Conservation (phyloP, 2,888 invertebrate species). For the Capitulum mitella region DNA sequence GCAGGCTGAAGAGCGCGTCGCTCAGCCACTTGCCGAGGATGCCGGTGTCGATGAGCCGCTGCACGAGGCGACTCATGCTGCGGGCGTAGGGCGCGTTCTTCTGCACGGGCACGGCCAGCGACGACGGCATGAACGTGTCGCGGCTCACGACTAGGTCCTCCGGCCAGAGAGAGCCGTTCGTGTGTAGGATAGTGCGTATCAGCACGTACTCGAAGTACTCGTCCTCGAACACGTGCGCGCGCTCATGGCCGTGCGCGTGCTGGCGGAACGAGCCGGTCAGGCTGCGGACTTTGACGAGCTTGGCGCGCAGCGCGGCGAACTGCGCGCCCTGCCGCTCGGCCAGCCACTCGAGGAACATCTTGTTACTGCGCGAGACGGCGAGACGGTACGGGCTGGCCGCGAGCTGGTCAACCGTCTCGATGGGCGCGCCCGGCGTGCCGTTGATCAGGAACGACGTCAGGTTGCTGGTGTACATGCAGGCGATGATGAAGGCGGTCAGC, state of each 20-base stretch:
- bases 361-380: neutral
- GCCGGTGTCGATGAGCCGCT: neutral
- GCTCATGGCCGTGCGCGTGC: neutral
- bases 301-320: neutral
- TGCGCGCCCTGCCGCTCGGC: neutral
- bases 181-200: neutral
- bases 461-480: slow-evolving; percentile 14
- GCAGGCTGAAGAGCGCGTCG: neutral
- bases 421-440: neutral
- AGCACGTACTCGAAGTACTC: slow-evolving; percentile 14
- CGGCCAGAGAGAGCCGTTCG: neutral
- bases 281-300: neutral
- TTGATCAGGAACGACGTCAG: neutral
- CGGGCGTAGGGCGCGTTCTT: neutral
- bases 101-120: neutral
- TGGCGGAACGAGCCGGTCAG: neutral
- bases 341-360: slow-evolving; percentile 13
- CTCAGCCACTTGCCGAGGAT: neutral
- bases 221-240: neutral
- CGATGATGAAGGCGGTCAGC: neutral
- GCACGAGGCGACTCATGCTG: neutral
- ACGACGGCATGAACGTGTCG: slow-evolving; percentile 1
- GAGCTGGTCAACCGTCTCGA: neutral
- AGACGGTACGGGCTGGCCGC: neutral
- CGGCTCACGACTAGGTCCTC: neutral